Conservation (phyloP, 2,888 invertebrate species). For the Brenthis hecate region DNA sequence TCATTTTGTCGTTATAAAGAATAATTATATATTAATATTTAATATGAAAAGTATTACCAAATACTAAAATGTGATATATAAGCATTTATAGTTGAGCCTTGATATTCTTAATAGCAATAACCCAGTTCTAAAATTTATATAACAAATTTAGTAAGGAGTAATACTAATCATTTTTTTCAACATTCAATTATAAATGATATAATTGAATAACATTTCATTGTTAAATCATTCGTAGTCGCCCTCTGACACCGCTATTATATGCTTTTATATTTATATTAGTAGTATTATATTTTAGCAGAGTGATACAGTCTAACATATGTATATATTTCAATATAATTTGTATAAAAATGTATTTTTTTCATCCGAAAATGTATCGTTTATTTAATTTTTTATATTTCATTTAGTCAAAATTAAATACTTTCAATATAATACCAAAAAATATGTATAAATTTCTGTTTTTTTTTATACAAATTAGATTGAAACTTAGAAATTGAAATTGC, state of each 20-base stretch:
- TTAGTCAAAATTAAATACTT: neutral
- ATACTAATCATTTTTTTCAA: neutral
- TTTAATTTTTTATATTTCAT: too few species aligned
- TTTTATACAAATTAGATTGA: neutral
- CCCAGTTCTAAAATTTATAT: neutral
- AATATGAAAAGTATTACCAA: neutral
- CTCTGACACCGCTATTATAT: neutral
- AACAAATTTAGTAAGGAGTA: neutral
- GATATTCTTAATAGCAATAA: conserved; percentile 9
- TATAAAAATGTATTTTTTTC: neutral
- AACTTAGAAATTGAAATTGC: neutral
- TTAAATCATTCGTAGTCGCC: conserved; percentile 1
- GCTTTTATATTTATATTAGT: conserved; percentile 1
- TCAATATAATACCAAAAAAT: neutral
- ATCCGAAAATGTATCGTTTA: too few species aligned
- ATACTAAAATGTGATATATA: neutral
- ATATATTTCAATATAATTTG: neutral
- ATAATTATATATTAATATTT: too few species aligned
- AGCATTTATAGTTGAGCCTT: neutral
- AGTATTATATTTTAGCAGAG: conserved; percentile 9
- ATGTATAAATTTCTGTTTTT: neutral
- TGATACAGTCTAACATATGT: neutral
- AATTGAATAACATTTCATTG: neutral
- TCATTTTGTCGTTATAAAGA: neutral
- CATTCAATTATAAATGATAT: too few species aligned